Evolutionary conservation across 2,797 vertebrate species (phyloP).

Genomic region (Heliangelus exortis): DNA sequence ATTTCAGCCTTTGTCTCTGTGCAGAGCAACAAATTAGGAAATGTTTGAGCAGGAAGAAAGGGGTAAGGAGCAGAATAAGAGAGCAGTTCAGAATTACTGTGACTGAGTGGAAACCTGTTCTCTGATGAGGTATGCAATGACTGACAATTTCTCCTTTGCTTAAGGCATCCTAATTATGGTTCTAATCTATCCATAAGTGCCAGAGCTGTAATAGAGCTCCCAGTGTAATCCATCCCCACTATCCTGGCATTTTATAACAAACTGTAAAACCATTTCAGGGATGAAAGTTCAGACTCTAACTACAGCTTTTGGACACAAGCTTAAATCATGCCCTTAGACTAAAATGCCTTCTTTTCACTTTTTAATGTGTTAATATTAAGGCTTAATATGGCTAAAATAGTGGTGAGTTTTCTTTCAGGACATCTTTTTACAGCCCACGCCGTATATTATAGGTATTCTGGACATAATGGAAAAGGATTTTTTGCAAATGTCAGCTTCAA

Average conservation of each 20-base stretch:
- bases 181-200: background rate
- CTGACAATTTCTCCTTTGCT: background rate
- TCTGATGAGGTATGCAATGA: background rate
- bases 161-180: background rate
- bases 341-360: background rate
- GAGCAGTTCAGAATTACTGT: background rate
- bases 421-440: background rate
- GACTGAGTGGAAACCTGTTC: background rate
- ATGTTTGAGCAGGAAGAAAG: background rate
- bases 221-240: background rate
- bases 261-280: background rate
- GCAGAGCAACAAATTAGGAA: background rate
- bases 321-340: background rate
- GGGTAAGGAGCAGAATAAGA: background rate
- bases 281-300: background rate
- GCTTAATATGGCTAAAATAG: background rate
- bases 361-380: background rate
- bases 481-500: background rate
- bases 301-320: background rate
- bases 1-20: background rate
- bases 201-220: background rate
- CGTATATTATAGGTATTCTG: background rate
- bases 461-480: background rate
- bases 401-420: background rate
- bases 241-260: background rate